These are phyloP conservation scores for Yponomeuta sedellus DNA, from an alignment of 2,888 invertebrate genomes.

Conservation along the genomic window DNA sequence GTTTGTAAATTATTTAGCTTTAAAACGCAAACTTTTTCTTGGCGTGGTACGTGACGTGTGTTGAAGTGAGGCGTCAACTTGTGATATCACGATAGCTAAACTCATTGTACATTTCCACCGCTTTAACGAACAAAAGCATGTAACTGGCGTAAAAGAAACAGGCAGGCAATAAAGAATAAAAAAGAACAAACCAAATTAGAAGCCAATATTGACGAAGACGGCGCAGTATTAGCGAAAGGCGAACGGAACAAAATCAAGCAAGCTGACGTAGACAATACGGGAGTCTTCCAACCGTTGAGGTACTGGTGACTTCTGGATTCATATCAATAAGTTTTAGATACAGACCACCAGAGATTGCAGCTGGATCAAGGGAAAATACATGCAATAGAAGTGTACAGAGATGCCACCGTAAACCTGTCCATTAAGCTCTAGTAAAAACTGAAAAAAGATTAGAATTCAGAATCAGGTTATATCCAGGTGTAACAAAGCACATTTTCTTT, in stretches of 20 bases:
- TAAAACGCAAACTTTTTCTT: too few relatives aligned
- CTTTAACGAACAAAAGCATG: neutral
- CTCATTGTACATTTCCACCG: too few relatives aligned
- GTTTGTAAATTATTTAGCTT: too few relatives aligned
- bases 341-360: neutral
- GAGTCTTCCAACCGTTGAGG: neutral
- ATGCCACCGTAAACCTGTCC: neutral
- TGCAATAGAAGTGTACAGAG: neutral
- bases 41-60: too few relatives aligned
- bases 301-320: neutral
- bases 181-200: conserved; percentile 1
- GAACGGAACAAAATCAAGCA: neutral
- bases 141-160: neutral
- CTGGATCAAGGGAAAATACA: neutral
- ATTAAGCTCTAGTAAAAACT: too few relatives aligned
- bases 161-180: neutral
- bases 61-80: too few relatives aligned
- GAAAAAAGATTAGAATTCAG: too few relatives aligned
- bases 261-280: neutral
- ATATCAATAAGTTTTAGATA: neutral
- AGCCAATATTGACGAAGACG: conserved; percentile 2
- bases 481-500: too few relatives aligned
- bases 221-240: neutral
- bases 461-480: too few relatives aligned
- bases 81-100: too few relatives aligned